These are phyloP conservation scores for Boleophthalmus pectinirostris DNA, from an alignment of 2,113 vertebrate genomes.

Conservation along the genomic window DNA sequence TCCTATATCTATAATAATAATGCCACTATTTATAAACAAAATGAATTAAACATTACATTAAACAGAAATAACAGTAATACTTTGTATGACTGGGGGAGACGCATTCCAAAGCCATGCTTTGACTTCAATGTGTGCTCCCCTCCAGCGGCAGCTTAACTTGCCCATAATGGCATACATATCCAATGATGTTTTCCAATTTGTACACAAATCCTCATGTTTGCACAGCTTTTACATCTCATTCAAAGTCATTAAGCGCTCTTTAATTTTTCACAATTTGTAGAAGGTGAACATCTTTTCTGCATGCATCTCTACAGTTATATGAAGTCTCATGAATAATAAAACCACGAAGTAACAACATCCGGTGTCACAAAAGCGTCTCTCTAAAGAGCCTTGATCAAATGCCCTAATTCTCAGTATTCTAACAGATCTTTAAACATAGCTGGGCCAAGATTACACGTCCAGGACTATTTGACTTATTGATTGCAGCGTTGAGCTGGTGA, in stretches of 20 bases:
- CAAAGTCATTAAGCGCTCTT: neutral
- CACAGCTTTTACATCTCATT: neutral
- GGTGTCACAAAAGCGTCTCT: constrained; percentile 27
- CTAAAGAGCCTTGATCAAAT: neutral
- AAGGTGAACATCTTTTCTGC: neutral
- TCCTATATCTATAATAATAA: no score
- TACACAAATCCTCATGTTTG: neutral
- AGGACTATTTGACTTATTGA: constrained; percentile 65
- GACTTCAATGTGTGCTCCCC: no score
- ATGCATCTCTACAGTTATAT: neutral
- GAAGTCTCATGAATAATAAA: constrained; percentile 3
- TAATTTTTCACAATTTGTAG: no score
- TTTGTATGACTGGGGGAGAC: no score
- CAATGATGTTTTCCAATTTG: neutral
- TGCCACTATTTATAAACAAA: no score
- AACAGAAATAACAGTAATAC: no score
- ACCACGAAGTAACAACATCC: neutral
- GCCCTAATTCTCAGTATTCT: constrained; percentile 33
- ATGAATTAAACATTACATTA: no score
- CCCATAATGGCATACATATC: neutral
- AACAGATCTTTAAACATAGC: constrained; percentile 53
- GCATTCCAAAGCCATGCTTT: no score
- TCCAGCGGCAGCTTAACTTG: no score
- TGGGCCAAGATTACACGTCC: constrained; percentile 45
- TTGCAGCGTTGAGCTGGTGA: constrained; percentile 40